Conservation (phyloP, 2,888 invertebrate species). For the Lasioglossum zephyrum region DNA sequence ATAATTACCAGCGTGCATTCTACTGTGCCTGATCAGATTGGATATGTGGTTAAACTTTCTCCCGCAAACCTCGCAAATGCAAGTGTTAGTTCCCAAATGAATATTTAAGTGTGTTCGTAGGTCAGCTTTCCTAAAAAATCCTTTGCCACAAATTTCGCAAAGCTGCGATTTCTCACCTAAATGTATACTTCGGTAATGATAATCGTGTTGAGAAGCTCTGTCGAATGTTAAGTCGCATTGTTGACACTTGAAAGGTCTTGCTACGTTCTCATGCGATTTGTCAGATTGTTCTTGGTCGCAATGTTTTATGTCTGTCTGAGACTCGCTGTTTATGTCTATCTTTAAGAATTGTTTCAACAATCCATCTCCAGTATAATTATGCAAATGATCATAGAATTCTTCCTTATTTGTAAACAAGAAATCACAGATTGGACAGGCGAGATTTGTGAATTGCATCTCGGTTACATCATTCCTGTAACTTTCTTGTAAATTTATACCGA, state of each 20-base stretch:
- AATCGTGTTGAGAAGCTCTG: constrained; percentile 80
- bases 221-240: constrained; percentile 79
- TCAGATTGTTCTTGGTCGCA: constrained; percentile 43
- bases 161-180: constrained; percentile 80
- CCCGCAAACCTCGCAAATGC: constrained; percentile 83
- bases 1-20: constrained; percentile 82
- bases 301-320: neutral
- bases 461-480: constrained; percentile 8
- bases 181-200: constrained; percentile 80
- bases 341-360: constrained; percentile 70
- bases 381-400: constrained; percentile 78
- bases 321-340: constrained; percentile 3
- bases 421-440: constrained; percentile 69
- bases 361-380: constrained; percentile 74
- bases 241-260: constrained; percentile 76
- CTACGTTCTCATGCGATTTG: constrained; percentile 63
- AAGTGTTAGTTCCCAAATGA: constrained; percentile 82
- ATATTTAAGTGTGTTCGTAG: constrained; percentile 83
- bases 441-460: constrained; percentile 28
- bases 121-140: constrained; percentile 81
- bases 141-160: constrained; percentile 81
- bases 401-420: constrained; percentile 72
- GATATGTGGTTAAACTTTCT: constrained; percentile 83
- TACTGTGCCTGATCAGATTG: constrained; percentile 81
- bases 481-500: constrained; percentile 26